Evolutionary conservation across 2,113 vertebrate genomes (phyloP), one percentile per base, ranked within the genome.

Genomic region (Chionomys nivalis): DNA sequence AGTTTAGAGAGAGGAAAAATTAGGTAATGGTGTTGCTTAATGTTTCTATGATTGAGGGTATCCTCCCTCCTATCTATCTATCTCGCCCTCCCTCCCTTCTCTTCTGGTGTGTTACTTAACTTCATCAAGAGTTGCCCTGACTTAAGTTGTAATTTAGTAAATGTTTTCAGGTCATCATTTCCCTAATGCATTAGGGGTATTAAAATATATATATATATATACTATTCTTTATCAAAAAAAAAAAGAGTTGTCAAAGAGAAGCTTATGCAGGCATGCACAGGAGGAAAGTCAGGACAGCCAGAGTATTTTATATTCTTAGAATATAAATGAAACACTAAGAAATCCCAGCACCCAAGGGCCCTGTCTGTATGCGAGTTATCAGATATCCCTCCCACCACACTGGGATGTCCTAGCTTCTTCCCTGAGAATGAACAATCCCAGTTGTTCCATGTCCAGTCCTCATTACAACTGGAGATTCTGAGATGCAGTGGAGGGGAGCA

Each of bases 31-130:
- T 26, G n/a, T 16, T 79, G 24, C 63, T 87, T 89, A 63, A 23
- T 49, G 13, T 36, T 94, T 68, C 21, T 19, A 79, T 44, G 66
- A 49, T 83, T 90, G 61, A 26, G 26, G 6, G 24, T 10, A 23
- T 82, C 31, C 21, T 42, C 4, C 31, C 1, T 1, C 24, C 47
- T 16, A 49, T 52, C 19, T 24, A 6, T 31, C 3, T 65, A 55
- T 66, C 52, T 87, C 68, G n/a, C 6, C 33, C 23, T 21, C 21
- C 23, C 11, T 47, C 7, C 52, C 44, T 88, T 23, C 28, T 28
- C 83, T 95, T 65, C 49, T 82, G 86, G 58, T 90, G 12, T 94
- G 28, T 76, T 94, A 39, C 28, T 92, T 87, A 87, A 95, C 11
- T 23, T 94, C 13, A 66, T 63, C 68, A 78, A n/a, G 72, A 92